Evolutionary conservation across 2,797 vertebrate species (phyloP).

Genomic region (Anas bahamensis): DNA sequence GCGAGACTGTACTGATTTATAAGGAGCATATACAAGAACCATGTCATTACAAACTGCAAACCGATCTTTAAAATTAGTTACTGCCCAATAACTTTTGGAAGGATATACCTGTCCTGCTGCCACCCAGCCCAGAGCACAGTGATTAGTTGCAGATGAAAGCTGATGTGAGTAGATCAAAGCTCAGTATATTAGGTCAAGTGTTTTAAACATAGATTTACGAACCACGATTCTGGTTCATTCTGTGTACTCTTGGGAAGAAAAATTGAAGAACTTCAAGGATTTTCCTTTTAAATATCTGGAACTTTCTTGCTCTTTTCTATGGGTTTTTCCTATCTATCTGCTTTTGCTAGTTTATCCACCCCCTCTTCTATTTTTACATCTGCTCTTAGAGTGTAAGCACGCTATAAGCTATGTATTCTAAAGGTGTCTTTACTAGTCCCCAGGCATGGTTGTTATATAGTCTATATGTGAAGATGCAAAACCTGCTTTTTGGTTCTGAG

Average conservation of each 20-base stretch:
- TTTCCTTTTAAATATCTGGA: neutral
- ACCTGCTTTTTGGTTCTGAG: neutral
- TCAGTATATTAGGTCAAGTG: slow-evolving; percentile 4
- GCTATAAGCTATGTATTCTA: neutral
- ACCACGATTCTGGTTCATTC: neutral
- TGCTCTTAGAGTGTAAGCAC: neutral
- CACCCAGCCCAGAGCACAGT: neutral
- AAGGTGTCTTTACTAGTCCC: neutral
- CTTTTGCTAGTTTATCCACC: neutral
- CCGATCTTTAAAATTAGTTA: slow-evolving; percentile 67
- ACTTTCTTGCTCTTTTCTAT: neutral
- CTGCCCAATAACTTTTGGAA: slow-evolving; percentile 47
- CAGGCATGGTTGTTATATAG: neutral
- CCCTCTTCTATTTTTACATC: neutral
- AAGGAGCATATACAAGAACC: slow-evolving; percentile 17
- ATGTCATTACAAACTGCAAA: slow-evolving; percentile 47
- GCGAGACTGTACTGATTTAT: slow-evolving; percentile 39
- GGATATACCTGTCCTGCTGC: slow-evolving; percentile 47
- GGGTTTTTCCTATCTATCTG: neutral
- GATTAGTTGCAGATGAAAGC: slow-evolving; percentile 37
- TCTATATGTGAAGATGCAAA: neutral
- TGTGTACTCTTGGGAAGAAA: slow-evolving; percentile 7
- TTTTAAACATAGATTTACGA: slow-evolving; percentile 36
- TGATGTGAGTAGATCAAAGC: slow-evolving; percentile 50
- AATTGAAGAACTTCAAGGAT: neutral